A percentile compares a stretch with the other conserved stretches of the same genome.
These are phyloP conservation scores for Dryas iulia DNA, from an alignment of 1,140 invertebrate genomes.

Conservation along the genomic window DNA sequence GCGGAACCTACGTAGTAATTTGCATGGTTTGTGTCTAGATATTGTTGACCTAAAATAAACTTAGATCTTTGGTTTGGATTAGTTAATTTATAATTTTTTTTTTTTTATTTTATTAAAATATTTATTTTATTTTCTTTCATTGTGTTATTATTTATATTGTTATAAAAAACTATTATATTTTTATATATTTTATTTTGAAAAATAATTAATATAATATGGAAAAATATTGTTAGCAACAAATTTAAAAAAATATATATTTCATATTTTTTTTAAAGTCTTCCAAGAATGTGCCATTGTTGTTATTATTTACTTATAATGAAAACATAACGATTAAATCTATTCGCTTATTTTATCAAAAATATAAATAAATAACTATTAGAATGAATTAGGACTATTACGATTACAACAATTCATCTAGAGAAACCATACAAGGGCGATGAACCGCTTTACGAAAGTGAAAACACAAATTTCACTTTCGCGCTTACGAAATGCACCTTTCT, in stretches of 20 bases:
- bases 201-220: background rate
- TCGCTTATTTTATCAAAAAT: background rate
- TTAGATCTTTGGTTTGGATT: background rate
- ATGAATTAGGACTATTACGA: conserved; percentile 16
- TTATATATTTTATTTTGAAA: background rate
- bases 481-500: conserved; percentile 79
- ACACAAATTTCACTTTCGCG: conserved; percentile 77
- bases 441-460: conserved; percentile 76
- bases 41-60: background rate
- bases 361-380: background rate
- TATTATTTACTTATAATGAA: background rate
- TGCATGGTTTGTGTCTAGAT: background rate
- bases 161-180: background rate
- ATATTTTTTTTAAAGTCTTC: no score
- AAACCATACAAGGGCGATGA: conserved; percentile 51
- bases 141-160: background rate
- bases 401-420: conserved; percentile 31
- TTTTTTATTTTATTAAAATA: background rate
- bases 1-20: conserved; percentile 38
- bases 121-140: background rate
- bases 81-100: background rate
- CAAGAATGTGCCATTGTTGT: background rate
- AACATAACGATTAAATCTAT: no score
- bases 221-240: background rate
- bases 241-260: background rate